These are phyloP conservation scores for Sylvia atricapilla DNA, from an alignment of 2,113 vertebrate genomes.

Conservation along the genomic window DNA sequence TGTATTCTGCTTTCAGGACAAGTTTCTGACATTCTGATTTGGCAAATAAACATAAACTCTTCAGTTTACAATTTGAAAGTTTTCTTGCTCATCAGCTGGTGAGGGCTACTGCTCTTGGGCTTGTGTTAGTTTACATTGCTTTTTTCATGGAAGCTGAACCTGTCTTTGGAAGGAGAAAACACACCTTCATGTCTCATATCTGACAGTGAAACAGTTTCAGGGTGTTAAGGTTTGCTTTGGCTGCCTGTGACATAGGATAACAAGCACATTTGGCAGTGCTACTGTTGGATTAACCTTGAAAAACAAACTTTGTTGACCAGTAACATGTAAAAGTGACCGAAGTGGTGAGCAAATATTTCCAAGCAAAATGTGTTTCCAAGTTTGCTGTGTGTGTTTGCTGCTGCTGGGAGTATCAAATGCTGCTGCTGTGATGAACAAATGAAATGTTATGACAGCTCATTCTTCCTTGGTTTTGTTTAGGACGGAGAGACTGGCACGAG, in stretches of 20 bases:
- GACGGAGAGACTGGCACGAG: constrained; percentile 93
- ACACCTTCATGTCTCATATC: background rate
- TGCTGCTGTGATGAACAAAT: background rate
- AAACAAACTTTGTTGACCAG: background rate
- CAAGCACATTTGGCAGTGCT: background rate
- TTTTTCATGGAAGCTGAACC: background rate
- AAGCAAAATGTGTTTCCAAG: background rate
- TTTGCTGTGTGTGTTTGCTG: too few species aligned
- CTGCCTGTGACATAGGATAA: background rate
- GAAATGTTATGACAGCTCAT: background rate
- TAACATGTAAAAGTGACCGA: background rate
- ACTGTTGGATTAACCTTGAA: constrained; percentile 50
- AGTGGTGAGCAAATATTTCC: background rate
- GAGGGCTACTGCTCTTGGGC: background rate
- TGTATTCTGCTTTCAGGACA: constrained; percentile 1
- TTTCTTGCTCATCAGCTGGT: background rate
- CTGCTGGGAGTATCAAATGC: background rate
- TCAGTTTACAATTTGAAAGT: background rate
- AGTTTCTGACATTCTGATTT: background rate
- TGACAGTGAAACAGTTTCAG: background rate
- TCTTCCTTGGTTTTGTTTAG: constrained; percentile 66
- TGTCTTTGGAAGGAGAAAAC: background rate
- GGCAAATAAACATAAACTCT: background rate
- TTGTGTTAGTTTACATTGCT: background rate
- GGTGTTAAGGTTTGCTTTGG: constrained; percentile 35